These are phyloP conservation scores for Phyllostomus discolor DNA, from an alignment of 2,113 vertebrate species.

Conservation along the genomic window DNA sequence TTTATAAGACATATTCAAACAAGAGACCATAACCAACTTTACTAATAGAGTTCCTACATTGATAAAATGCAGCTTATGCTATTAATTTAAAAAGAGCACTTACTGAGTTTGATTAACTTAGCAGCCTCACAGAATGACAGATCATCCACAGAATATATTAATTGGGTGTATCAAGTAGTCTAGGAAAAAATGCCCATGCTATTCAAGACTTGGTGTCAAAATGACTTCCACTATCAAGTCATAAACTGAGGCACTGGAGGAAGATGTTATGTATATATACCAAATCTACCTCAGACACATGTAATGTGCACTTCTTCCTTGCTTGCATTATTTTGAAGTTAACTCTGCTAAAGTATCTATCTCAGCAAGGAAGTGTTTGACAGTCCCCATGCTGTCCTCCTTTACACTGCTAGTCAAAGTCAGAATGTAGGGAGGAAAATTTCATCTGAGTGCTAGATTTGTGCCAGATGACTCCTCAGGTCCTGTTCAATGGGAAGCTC, in stretches of 20 bases:
- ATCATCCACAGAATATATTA: constrained; percentile 44
- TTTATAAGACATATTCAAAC: constrained; percentile 64
- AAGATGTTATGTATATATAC: constrained; percentile 50
- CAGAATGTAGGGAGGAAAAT: not conserved
- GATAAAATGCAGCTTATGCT: constrained; percentile 16
- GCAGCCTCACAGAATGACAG: constrained; percentile 55
- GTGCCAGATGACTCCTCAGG: not conserved
- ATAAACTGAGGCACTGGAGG: constrained; percentile 37
- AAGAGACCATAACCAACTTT: constrained; percentile 47
- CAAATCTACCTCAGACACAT: constrained; percentile 46
- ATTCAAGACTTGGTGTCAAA: constrained; percentile 63
- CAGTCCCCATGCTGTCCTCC: not conserved
- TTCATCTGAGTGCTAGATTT: not conserved
- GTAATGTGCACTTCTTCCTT: constrained; percentile 33
- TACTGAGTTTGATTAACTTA: constrained; percentile 76
- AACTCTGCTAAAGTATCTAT: constrained; percentile 43
- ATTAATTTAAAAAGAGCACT: constrained; percentile 68
- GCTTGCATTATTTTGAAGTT: constrained; percentile 47
- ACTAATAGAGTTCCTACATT: constrained; percentile 48
- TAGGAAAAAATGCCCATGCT: constrained; percentile 64
- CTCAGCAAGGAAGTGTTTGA: constrained; percentile 41
- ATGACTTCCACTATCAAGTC: constrained; percentile 60
- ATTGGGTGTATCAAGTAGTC: constrained; percentile 51
- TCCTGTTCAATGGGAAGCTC: not conserved
- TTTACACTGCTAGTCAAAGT: not conserved